Evolutionary conservation across 2,113 vertebrate species (phyloP).

Genomic region (Sitta europaea): DNA sequence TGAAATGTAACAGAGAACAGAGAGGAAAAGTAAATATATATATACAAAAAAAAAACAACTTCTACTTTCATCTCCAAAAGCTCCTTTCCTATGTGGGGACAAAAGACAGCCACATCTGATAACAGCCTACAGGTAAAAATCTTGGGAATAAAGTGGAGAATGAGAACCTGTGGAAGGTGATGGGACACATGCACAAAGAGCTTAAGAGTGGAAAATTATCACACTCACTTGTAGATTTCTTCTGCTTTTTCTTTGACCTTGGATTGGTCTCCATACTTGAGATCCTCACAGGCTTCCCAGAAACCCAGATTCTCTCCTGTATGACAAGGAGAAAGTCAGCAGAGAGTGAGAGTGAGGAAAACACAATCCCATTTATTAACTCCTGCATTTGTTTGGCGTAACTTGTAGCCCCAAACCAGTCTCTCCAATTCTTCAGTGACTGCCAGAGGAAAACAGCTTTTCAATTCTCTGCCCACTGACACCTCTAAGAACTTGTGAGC

Average conservation of each 20-base stretch:
- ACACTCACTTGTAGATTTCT: constrained; percentile 92
- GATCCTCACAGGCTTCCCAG: constrained; percentile 96
- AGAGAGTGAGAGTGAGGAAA: background rate
- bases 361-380: background rate
- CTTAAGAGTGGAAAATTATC: background rate
- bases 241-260: constrained; percentile 96
- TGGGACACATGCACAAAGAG: background rate
- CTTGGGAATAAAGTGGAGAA: background rate
- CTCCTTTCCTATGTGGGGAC: background rate
- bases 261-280: constrained; percentile 92
- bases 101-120: background rate
- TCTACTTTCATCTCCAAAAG: background rate
- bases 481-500: background rate
- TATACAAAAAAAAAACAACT: background rate
- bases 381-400: background rate
- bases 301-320: constrained; percentile 96
- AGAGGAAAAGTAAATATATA: background rate
- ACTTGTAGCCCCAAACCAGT: background rate
- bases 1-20: background rate
- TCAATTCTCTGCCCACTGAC: background rate
- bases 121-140: background rate
- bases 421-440: background rate
- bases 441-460: background rate
- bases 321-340: background rate
- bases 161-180: background rate